A percentile compares a stretch with the other conserved stretches of the same genome.
Evolutionary conservation across 2,113 vertebrate species (phyloP).

Genomic region (Podarcis muralis): DNA sequence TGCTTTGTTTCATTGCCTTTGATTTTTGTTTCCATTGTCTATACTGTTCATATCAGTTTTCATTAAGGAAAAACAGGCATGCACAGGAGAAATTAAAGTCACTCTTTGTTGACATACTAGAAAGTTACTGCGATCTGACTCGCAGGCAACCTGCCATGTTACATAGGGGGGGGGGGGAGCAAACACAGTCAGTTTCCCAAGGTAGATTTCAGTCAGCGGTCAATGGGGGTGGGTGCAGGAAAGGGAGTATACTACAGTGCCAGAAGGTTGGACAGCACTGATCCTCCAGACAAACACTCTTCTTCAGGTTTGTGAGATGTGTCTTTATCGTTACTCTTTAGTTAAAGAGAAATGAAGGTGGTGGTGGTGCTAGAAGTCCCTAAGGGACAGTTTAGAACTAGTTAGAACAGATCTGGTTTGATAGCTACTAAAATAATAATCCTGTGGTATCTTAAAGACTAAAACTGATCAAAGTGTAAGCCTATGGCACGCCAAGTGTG

Average conservation of each 20-base stretch:
- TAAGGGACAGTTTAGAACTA: background rate
- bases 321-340: background rate
- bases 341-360: background rate
- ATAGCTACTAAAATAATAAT: background rate
- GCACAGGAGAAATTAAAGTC: background rate
- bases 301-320: background rate
- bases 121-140: background rate
- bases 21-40: slow-evolving; percentile 21
- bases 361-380: background rate
- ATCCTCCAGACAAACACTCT: background rate
- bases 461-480: background rate
- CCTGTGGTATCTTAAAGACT: background rate
- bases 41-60: slow-evolving; percentile 32
- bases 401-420: background rate
- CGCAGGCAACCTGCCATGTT: background rate
- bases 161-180: background rate
- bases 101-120: background rate
- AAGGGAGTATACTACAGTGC: background rate
- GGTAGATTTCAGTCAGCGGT: background rate
- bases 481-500: background rate
- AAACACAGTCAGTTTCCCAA: background rate
- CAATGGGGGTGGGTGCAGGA: background rate
- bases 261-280: background rate
- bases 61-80: background rate
- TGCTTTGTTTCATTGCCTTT: slow-evolving; percentile 8